Evolutionary conservation across 2,888 invertebrate species (phyloP).

Genomic region (Elgonia sp.): DNA sequence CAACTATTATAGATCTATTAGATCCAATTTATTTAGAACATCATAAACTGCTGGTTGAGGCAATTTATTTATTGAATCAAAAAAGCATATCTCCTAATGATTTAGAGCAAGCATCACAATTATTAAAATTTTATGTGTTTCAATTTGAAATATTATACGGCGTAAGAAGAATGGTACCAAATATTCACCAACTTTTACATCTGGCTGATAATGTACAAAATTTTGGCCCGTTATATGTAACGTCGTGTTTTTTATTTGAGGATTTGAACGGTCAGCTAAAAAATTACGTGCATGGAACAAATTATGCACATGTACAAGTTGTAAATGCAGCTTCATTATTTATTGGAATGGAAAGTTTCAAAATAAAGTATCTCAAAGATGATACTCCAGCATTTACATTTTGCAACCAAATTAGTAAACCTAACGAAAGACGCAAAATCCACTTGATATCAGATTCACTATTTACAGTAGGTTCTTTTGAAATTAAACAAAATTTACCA

Average conservation of each 20-base stretch:
- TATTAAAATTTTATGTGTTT: not conserved
- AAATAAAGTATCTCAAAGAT: not conserved
- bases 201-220: not conserved
- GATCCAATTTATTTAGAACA: conserved; percentile 68
- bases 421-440: too few species aligned
- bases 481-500: too few species aligned
- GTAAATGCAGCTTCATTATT: not conserved
- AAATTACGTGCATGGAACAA: conserved; percentile 10
- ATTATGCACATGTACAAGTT: too few species aligned
- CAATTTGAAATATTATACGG: too few species aligned
- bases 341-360: not conserved
- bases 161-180: not conserved
- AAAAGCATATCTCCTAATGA: conserved; percentile 58
- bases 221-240: too few species aligned
- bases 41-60: conserved; percentile 69
- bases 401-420: too few species aligned
- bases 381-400: not conserved
- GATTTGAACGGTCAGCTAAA: conserved; percentile 1
- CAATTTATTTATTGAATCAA: conserved; percentile 65
- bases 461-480: too few species aligned
- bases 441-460: too few species aligned
- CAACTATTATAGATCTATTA: conserved; percentile 73
- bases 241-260: conserved; percentile 8
- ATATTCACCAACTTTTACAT: conserved; percentile 14
- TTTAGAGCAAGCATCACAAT: not conserved